These are phyloP conservation scores for Sebastes aleutianus DNA, from an alignment of 2,797 vertebrate species.

Conservation along the genomic window DNA sequence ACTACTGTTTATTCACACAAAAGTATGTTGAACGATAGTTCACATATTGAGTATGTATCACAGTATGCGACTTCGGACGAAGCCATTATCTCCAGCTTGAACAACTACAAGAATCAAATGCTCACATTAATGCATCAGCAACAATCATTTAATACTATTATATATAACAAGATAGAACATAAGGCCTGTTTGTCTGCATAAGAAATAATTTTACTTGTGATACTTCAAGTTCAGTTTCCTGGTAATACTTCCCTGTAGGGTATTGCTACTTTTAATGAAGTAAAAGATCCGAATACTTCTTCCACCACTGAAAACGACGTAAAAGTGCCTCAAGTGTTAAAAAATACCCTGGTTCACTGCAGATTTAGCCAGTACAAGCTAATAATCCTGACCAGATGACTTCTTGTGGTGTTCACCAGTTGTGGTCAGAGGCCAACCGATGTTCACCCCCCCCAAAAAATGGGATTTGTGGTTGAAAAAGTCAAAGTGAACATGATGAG, in stretches of 20 bases:
- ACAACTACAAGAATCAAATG: not conserved
- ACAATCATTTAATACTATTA: not conserved
- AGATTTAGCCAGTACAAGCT: not conserved
- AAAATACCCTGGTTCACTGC: not conserved
- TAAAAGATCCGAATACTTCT: not conserved
- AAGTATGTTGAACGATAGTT: too few species aligned
- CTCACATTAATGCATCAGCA: not conserved
- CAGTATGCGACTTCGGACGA: not conserved
- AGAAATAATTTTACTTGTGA: not conserved
- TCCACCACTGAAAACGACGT: not conserved
- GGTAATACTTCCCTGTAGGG: too few species aligned
- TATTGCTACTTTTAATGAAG: not conserved
- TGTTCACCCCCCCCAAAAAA: conserved; percentile 28
- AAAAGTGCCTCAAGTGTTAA: not conserved
- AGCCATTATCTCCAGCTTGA: not conserved
- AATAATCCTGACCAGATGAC: conserved; percentile 70
- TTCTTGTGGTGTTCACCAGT: conserved; percentile 6
- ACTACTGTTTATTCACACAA: too few species aligned
- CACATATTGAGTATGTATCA: too few species aligned
- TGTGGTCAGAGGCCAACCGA: conserved; percentile 58
- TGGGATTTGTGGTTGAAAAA: conserved; percentile 34
- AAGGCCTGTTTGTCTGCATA: too few species aligned
- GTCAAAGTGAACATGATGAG: conserved; percentile 60
- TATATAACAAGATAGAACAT: not conserved
- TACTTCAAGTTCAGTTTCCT: not conserved